Base-by-base conservation (phyloP, 2,113 vertebrate genomes). In the Pionites leucogaster region DNA sequence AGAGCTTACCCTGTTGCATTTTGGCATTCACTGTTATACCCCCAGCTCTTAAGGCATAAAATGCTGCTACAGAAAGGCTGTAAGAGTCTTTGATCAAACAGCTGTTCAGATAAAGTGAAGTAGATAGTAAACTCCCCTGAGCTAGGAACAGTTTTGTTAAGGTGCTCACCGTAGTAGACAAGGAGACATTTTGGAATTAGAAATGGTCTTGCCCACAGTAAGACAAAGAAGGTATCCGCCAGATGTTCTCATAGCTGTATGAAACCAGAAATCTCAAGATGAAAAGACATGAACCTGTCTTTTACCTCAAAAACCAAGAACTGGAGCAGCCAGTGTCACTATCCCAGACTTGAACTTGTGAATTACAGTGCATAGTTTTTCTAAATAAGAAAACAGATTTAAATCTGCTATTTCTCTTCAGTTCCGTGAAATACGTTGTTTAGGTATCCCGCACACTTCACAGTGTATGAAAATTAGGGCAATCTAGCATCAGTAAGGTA, bases 261-360 rank as follows among this genome's bases (percentile, higher is more conserved):
- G n/a, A 94, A 96, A 93, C 49, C 44, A 49, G 76, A 90, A 94
- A 88, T 41, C 37, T 86, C 88, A 64, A 68, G 41, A 94, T 88
- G 28, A 83, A 77, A 67, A 86, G 75, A 62, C 41, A 46, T 8
- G 29, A 93, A 44, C 37, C 53, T 93, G 53, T 23, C 44, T 79
- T 90, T 53, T 70, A 80, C 71, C 41, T 74, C 64, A 88, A 81
- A 83, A 93, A 22, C 59, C 69, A 86, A 42, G 25, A 93, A 93
- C 1, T 0, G 0, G 53, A 74, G n/a, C 63, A 90, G 31, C 31
- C 27, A 78, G 27, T 46, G 68, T 91, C 76, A 47, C 50, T 42
- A 22, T 50, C 46, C 39, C 67, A 29, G 74, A 78, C 35, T 19
- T 86, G 25, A 94, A 74, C n/a, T 74, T 75, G 20, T 0, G 0